Evolutionary conservation across 2,113 vertebrate species (phyloP).

Genomic region (Pluvianellus socialis): DNA sequence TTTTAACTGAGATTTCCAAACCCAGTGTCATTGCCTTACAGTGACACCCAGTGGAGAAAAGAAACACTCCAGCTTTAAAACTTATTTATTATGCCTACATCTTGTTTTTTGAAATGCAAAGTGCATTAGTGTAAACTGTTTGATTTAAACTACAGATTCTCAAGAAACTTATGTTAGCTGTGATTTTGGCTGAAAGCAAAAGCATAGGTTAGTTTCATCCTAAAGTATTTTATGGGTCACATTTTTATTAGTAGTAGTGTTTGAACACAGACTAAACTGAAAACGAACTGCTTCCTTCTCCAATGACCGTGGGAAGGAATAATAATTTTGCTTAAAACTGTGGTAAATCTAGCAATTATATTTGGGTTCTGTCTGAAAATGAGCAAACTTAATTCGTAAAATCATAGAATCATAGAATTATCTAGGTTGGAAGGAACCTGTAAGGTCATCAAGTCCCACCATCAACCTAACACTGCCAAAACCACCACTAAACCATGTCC

Average conservation of each 20-base stretch:
- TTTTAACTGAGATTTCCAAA: background rate
- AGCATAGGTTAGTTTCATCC: background rate
- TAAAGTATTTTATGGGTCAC: background rate
- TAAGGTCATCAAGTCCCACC: too few relatives aligned
- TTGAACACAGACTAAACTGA: background rate
- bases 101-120: background rate
- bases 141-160: background rate
- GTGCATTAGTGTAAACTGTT: background rate
- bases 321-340: background rate
- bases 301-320: background rate
- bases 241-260: background rate
- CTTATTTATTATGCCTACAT: background rate
- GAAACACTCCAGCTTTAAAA: background rate
- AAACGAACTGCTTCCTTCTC: background rate
- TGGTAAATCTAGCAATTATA: background rate
- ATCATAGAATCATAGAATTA: too few relatives aligned
- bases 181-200: background rate
- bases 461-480: too few relatives aligned
- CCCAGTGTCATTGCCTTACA: constrained; percentile 14
- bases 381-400: background rate
- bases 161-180: background rate
- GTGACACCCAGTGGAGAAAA: constrained; percentile 75
- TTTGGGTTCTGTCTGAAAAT: background rate
- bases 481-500: too few relatives aligned
- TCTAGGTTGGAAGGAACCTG: too few relatives aligned